Evolutionary conservation across 1,140 invertebrate species (phyloP), one percentile per base, ranked within the genome.

Genomic region (Drosophila oshimai): DNA sequence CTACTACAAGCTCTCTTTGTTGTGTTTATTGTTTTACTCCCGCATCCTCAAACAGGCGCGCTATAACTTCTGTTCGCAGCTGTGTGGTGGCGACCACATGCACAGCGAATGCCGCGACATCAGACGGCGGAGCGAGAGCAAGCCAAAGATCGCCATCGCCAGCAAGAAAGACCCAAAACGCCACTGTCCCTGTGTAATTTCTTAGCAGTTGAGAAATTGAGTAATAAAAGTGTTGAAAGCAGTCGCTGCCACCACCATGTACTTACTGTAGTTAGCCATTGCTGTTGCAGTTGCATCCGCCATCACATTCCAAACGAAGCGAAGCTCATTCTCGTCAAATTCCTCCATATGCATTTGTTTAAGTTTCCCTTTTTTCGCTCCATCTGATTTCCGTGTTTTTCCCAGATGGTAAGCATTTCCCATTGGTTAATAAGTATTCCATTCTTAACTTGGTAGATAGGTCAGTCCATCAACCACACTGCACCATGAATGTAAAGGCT

Each of bases 1-100:
- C 61, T 80, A 75, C 71, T 80, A 80, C 70, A 80, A 74, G 64
- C 70, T 68, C 55, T 58, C 45, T 79, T 79, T 79, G 71, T 80
- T 80, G 64, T 80, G 62, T 83, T 83, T 83, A 77, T 83, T 83
- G 69, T 78, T 78, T 44, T 67, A 60, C 67, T 71, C 46, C 79
- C 60, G 70, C 70, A 84, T 74, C 79, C 65, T 67, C 74, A 64
- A 74, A 84, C 68, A 84, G 80, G 80, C 81, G 57, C 81, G 72
- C 73, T 86, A 73, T 86, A 86, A 64, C 54, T 71, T 86, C 42
- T 86, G 69, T 50, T 53, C 78, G 45, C 77, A 83, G 46, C 61
- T 77, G 41, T 62, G 73, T 47, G 49, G 74, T 37, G 37, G 74
- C 42, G 58, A 61, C 34, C 44, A 58, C 50, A 49, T 36, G 45